Evolutionary conservation across 2,888 invertebrate species (phyloP).

Genomic region (Horisme vitalbata): DNA sequence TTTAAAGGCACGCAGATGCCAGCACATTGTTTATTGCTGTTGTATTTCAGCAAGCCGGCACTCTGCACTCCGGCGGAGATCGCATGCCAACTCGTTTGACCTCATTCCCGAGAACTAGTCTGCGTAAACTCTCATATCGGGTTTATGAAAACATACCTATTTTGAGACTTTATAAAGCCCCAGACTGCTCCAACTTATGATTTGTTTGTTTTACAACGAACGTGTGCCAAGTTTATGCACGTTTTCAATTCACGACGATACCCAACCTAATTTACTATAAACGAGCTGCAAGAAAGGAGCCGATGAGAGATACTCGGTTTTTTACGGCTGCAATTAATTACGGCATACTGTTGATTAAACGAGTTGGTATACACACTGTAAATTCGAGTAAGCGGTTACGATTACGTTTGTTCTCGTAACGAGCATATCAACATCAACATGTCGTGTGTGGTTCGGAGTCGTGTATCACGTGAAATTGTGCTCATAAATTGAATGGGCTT

Average conservation of each 20-base stretch:
- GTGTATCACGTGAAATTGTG: constrained; percentile 43
- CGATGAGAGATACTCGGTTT: constrained; percentile 47
- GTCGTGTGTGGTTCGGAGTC: constrained; percentile 29
- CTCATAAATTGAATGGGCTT: constrained; percentile 47
- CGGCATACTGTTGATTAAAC: constrained; percentile 38
- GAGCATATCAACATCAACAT: constrained; percentile 42
- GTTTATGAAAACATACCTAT: constrained; percentile 76
- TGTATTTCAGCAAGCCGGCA: constrained; percentile 55
- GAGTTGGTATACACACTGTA: constrained; percentile 32
- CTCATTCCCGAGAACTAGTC: constrained; percentile 73
- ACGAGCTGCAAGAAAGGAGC: constrained; percentile 46
- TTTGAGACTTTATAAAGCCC: constrained; percentile 65
- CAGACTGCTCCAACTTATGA: constrained; percentile 67
- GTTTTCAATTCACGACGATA: constrained; percentile 55
- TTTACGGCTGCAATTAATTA: constrained; percentile 40
- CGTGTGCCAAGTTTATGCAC: constrained; percentile 69
- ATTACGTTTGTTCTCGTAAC: constrained; percentile 44
- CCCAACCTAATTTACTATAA: constrained; percentile 57
- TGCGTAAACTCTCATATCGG: constrained; percentile 77
- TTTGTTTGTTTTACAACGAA: constrained; percentile 69
- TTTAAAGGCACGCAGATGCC: constrained; percentile 44
- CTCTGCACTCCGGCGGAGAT: constrained; percentile 40
- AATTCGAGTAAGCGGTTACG: constrained; percentile 37
- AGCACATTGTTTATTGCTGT: constrained; percentile 61
- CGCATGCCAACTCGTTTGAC: constrained; percentile 77